These are phyloP conservation scores for Corella eumyota DNA, from an alignment of 23 tunicate genomes.

Conservation along the genomic window DNA sequence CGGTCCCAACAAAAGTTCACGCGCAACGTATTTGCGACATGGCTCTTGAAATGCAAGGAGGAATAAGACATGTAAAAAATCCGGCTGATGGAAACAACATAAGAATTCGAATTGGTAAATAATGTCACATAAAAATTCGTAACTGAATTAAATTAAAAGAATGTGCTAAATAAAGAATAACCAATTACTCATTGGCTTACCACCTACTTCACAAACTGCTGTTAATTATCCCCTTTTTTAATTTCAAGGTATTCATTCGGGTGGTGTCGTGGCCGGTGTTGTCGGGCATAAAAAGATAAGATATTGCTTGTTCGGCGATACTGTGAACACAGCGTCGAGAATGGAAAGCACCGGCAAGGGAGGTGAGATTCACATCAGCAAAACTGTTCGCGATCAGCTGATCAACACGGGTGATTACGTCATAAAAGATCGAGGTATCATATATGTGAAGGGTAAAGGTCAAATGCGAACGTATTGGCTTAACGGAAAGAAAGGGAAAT, in stretches of 20 bases:
- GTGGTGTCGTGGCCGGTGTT: slow-evolving; percentile 41
- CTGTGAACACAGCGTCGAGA: slow-evolving; percentile 32
- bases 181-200: too few species aligned
- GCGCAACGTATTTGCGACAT: slow-evolving; percentile 34
- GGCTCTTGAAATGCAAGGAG: slow-evolving; percentile 43
- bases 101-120: slow-evolving; percentile 18
- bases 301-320: slow-evolving; percentile 40
- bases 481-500: slow-evolving; percentile 22
- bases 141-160: background rate
- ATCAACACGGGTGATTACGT: slow-evolving; percentile 11
- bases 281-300: slow-evolving; percentile 42
- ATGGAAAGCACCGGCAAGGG: slow-evolving; percentile 34
- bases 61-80: slow-evolving; percentile 23
- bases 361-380: slow-evolving; percentile 30
- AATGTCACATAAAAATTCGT: background rate
- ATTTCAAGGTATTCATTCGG: slow-evolving; percentile 36
- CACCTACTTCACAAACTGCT: too few species aligned
- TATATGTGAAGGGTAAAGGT: slow-evolving; percentile 33
- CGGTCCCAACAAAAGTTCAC: slow-evolving; percentile 27
- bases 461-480: slow-evolving; percentile 47
- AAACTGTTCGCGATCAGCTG: slow-evolving; percentile 21
- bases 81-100: slow-evolving; percentile 14
- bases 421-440: slow-evolving; percentile 21
- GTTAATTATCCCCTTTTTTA: too few species aligned
- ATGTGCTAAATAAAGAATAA: background rate